phyloP scores from a whole-genome alignment of 2,797 vertebrate genomes.

The Lateolabrax maculatus region DNA sequence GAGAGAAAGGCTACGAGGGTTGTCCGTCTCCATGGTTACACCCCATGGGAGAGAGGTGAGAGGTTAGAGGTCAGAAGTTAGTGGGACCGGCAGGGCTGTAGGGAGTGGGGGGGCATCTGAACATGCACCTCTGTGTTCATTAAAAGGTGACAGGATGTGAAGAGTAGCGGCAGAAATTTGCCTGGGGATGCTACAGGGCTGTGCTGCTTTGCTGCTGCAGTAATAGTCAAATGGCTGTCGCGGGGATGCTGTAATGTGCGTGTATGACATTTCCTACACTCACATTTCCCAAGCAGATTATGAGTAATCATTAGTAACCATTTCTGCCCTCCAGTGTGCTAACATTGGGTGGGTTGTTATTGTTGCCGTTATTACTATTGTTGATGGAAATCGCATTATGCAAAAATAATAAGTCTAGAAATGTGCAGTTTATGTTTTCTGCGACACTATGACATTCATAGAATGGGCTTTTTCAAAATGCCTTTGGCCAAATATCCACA shows the following conservation, averaged over 20 bases:
- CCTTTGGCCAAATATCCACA: constrained; percentile 32
- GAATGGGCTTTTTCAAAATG: constrained; percentile 44
- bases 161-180: constrained; percentile 57
- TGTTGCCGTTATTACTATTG: constrained; percentile 53
- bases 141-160: constrained; percentile 65
- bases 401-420: constrained; percentile 47
- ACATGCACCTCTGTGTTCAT: constrained; percentile 62
- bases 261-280: constrained; percentile 72
- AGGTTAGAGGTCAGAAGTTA: constrained; percentile 82
- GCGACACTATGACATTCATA: constrained; percentile 51
- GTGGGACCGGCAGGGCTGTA: constrained; percentile 85
- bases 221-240: constrained; percentile 55
- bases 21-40: constrained; percentile 98
- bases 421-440: constrained; percentile 49
- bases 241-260: constrained; percentile 57
- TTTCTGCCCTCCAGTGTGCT: constrained; percentile 61
- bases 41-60: constrained; percentile 90
- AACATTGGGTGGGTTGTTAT: constrained; percentile 59
- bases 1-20: constrained; percentile 85
- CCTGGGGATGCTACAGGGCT: constrained; percentile 51
- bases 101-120: constrained; percentile 77
- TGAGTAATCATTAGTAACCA: constrained; percentile 78
- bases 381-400: constrained; percentile 53
- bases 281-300: constrained; percentile 72
- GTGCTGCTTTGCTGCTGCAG: constrained; percentile 43